A percentile compares a stretch with the other conserved stretches of the same genome.
Evolutionary conservation across 1,140 invertebrate genomes (phyloP).

Genomic region (Penaeus japonicus): DNA sequence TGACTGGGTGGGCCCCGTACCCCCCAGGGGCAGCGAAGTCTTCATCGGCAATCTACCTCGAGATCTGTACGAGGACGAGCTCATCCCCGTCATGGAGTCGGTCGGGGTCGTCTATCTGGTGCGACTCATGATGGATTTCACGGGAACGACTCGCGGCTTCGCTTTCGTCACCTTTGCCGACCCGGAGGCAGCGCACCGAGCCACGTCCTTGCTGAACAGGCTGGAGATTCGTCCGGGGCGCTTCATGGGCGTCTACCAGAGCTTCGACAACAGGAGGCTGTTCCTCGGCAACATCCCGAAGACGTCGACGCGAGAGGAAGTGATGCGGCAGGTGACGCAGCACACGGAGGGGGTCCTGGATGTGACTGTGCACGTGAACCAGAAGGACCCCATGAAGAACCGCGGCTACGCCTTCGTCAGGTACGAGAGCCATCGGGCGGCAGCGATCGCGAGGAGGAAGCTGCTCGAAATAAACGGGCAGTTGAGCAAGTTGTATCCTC

Average conservation of each 20-base stretch:
- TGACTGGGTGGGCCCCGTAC: conserved; percentile 64
- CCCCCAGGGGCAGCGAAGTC: conserved; percentile 74
- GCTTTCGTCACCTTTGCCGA: conserved; percentile 81
- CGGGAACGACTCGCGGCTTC: conserved; percentile 81
- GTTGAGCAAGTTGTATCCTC: conserved; percentile 52
- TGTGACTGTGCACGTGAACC: conserved; percentile 77
- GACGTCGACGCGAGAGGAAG: conserved; percentile 74
- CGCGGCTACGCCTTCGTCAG: conserved; percentile 87
- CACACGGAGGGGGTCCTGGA: conserved; percentile 75
- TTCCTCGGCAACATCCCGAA: conserved; percentile 84
- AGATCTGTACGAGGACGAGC: conserved; percentile 80
- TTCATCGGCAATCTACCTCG: conserved; percentile 84
- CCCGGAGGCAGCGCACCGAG: conserved; percentile 70
- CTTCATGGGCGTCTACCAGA: conserved; percentile 78
- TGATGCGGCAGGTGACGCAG: conserved; percentile 73
- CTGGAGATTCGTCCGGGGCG: conserved; percentile 74
- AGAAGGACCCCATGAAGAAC: conserved; percentile 72
- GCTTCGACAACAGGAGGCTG: conserved; percentile 83
- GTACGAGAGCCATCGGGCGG: conserved; percentile 79
- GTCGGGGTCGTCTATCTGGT: conserved; percentile 75
- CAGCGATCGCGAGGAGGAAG: conserved; percentile 80
- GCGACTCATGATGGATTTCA: conserved; percentile 84
- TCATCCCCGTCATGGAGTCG: conserved; percentile 76
- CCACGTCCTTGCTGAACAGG: conserved; percentile 72
- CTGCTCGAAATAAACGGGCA: conserved; percentile 63